Base-by-base conservation (phyloP, 2,797 vertebrate genomes). In the Otolemur crassicaudatus region DNA sequence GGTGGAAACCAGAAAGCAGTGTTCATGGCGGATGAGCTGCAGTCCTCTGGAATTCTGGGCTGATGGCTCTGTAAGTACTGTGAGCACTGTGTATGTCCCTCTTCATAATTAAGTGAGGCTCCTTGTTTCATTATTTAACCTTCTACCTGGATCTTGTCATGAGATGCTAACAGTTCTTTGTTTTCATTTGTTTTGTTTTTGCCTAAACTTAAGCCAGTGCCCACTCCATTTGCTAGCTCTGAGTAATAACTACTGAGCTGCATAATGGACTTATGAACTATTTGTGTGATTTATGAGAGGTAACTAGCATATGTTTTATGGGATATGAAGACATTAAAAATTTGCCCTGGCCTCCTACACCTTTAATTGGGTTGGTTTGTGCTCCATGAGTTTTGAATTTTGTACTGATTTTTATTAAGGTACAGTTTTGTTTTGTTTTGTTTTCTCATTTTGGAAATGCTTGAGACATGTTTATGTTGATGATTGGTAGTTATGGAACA, bases 401-500 rank as follows among this genome's bases (percentile, higher is more conserved):
- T 87, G 1, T 67, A 53, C 34, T 72, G 7, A n/a, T 49, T 87
- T 91, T 92, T 65, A 40, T 81, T 82, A 87, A 87, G 58, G 11
- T 90, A 73, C 20, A 92, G 8, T 29, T 72, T 46, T 23, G 72
- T 84, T 86, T 89, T 37, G 46, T 27, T 76, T 84, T 86, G 56
- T 27, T 76, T 84, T 86, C 86, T 37, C n/a, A 49, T 56, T 94
- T 84, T 90, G 90, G 34, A 96, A 96, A 43, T 94, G 82, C 22
- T 88, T 92, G 87, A 92, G 70, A 29, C 65, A 40, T 77, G 53
- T 82, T 80, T 84, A 56, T 61, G 13, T 67, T 92, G 60, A 91
- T 77, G 29, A 73, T 37, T 87, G 63, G 88, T 84, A 90, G 8
- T 94, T 93, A 19, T 79, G 27, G 96, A 95, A 56, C 16, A 87